These are phyloP conservation scores for Sphenodon punctatus DNA, from an alignment of 2,797 vertebrate species.

Conservation along the genomic window DNA sequence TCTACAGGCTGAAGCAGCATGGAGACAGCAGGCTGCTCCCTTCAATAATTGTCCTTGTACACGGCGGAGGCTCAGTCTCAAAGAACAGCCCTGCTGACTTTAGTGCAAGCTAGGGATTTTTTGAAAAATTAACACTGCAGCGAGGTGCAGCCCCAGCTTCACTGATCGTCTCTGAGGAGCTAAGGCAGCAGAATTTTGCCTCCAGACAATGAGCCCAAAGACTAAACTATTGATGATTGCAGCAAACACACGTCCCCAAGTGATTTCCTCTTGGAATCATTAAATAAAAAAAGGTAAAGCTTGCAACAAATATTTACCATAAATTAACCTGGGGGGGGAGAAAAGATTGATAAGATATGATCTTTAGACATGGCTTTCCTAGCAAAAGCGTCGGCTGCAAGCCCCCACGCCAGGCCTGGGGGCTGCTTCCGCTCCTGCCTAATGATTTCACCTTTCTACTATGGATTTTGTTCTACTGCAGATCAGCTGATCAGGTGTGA, in stretches of 20 bases:
- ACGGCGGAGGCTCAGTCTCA: neutral
- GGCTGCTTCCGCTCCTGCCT: neutral
- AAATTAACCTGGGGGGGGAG: conserved; percentile 43
- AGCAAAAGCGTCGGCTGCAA: neutral
- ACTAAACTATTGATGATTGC: neutral
- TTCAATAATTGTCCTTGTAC: neutral
- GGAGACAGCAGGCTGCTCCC: neutral
- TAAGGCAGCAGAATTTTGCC: neutral
- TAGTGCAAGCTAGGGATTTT: neutral
- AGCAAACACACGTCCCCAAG: neutral
- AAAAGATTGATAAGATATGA: neutral
- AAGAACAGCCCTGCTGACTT: neutral
- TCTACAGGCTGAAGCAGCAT: neutral
- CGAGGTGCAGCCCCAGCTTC: neutral
- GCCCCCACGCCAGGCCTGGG: neutral
- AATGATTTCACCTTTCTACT: neutral
- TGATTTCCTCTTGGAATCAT: neutral
- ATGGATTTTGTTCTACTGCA: neutral
- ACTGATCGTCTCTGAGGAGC: neutral
- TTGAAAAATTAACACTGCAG: neutral
- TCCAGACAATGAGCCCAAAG: neutral
- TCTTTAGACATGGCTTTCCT: conserved; percentile 6
- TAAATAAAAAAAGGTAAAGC: neutral
- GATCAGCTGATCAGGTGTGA: neutral
- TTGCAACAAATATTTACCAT: neutral